Conservation (phyloP, 2,797 vertebrate genomes). For the Heterohyrax brucei region DNA sequence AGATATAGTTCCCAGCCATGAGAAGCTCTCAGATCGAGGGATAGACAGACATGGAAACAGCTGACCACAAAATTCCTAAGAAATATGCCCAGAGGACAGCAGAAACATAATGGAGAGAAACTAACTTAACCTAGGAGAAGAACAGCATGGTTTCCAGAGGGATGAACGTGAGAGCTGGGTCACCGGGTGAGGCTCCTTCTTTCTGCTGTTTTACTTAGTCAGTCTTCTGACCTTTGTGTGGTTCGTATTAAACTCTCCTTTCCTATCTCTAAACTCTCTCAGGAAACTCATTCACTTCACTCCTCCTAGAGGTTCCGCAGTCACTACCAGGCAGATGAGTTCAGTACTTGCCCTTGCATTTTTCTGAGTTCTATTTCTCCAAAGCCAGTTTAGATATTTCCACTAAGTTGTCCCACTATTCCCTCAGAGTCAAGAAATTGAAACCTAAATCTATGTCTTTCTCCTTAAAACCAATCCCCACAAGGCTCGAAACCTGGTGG, state of each 20-base stretch:
- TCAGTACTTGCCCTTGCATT: background rate
- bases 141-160: background rate
- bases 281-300: constrained; percentile 6
- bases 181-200: background rate
- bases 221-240: background rate
- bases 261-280: background rate
- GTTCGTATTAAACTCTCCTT: background rate
- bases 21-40: background rate
- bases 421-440: background rate
- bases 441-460: background rate
- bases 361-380: background rate
- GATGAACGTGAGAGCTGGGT: background rate
- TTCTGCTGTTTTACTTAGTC: background rate
- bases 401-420: background rate
- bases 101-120: background rate
- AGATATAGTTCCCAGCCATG: background rate
- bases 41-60: background rate
- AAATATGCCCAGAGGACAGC: background rate
- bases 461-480: background rate
- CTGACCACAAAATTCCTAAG: background rate
- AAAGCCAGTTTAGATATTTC: background rate
- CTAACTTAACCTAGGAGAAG: background rate
- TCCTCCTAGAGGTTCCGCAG: background rate
- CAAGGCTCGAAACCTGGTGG: background rate
- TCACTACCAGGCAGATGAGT: background rate